Evolutionary conservation across 2,113 vertebrate species (phyloP).

Genomic region (Otis tarda): DNA sequence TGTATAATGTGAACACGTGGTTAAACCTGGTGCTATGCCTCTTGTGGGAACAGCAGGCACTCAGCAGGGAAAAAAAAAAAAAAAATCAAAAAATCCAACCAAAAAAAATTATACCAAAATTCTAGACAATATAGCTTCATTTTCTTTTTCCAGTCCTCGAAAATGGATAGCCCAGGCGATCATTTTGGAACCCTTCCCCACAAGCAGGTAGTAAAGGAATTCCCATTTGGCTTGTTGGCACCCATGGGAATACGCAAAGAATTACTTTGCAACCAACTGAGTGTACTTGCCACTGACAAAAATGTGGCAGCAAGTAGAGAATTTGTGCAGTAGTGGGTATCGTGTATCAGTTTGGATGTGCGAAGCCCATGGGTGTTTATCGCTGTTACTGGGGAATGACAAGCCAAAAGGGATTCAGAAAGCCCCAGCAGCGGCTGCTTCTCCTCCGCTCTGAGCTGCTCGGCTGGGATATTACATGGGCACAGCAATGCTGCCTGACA

Average conservation of each 20-base stretch:
- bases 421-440: background rate
- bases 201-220: background rate
- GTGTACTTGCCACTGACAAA: background rate
- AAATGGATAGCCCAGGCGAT: background rate
- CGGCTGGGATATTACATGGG: background rate
- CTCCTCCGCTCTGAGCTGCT: background rate
- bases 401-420: slow-evolving; percentile 11
- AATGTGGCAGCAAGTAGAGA: background rate
- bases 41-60: background rate
- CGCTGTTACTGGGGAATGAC: background rate
- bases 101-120: background rate
- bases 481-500: background rate
- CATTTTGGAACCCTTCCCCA: background rate
- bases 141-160: background rate
- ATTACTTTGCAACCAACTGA: background rate
- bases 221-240: background rate
- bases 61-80: background rate
- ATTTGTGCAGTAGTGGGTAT: background rate
- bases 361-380: background rate
- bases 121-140: background rate
- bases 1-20: background rate
- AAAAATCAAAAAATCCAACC: accelerated
- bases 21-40: background rate
- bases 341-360: background rate
- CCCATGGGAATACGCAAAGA: background rate